Base-by-base conservation (phyloP, 1,140 invertebrate genomes). In the Asbolus verrucosus region DNA sequence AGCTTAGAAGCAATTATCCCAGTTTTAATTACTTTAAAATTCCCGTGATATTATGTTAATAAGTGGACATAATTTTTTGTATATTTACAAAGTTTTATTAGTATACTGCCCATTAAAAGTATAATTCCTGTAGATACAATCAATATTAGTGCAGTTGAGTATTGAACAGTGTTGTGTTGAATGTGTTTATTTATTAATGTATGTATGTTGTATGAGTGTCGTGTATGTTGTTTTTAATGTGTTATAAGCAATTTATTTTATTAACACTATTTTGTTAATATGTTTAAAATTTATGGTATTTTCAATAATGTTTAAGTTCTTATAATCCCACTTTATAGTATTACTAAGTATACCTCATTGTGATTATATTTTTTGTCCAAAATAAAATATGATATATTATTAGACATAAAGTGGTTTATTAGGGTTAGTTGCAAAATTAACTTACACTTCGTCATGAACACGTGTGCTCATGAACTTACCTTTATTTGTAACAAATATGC, bases 281-380 rank as follows among this genome's bases (percentile, higher is more conserved):
- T 21, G 61, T 41, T 63, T 41, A 39, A 38, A 63, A 41, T 39
- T 41, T 63, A 63, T 27, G 39, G 33, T 38, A 41, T 63, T 63
- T 62, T 62, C 33, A 13, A 19, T 63, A 15, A 62, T 62, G 11
- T 41, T 63, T 63, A 65, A 65, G 38, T 39, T 27, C 19, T 65
- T 65, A 27, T 65, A 43, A 43, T 65, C 39, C 68, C 63, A 33
- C 60, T 74, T 67, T 74, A 69, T 76, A 76, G 75, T 76, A 76
- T 76, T 76, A 76, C 68, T 74, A 72, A 71, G 73, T 67, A 73
- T 76, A 74, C 73, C 73, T 71, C 75, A 76, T 76, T 76, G 72
- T 76, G 73, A 74, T 73, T 69, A 70, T 62, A 70, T 72, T 73
- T 75, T 72, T 73, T 75, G 70, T 71, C 61, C 54, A 67, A 73